Percentiles rank a stretch among this genome's conserved stretches.
phyloP scores from a whole-genome alignment of 2,113 vertebrate species.

The Lophura nycthemera region DNA sequence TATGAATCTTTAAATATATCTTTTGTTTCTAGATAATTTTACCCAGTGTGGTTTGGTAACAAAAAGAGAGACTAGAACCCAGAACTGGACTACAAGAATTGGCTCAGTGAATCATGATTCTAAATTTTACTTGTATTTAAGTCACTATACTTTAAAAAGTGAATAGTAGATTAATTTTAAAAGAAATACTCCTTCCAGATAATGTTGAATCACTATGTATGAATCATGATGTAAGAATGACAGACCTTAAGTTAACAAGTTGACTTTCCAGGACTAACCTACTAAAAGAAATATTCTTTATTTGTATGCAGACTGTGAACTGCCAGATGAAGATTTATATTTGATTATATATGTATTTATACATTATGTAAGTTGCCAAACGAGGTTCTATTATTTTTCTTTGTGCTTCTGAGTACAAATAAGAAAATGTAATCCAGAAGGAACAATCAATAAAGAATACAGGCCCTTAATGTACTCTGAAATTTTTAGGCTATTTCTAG shows the following conservation, averaged over 20 bases:
- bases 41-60: not conserved
- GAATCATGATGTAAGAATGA: not conserved
- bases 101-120: not conserved
- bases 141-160: not conserved
- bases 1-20: not conserved
- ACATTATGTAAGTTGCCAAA: not conserved
- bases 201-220: not conserved
- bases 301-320: not conserved
- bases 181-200: not conserved
- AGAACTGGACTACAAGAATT: not conserved
- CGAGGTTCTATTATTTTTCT: conserved; percentile 4
- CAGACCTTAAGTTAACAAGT: not conserved
- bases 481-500: not conserved
- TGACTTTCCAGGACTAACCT: not conserved
- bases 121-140: not conserved
- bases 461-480: not conserved
- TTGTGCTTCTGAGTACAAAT: not conserved
- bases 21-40: not conserved
- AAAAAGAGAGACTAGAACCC: not conserved
- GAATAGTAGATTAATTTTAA: not conserved
- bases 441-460: not conserved
- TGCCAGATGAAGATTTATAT: not conserved
- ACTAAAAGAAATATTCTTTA: not conserved
- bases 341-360: not conserved
- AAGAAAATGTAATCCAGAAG: conserved; percentile 10